Conservation (phyloP, 2,797 vertebrate genomes). For the Cryptoblepharus egeriae region DNA sequence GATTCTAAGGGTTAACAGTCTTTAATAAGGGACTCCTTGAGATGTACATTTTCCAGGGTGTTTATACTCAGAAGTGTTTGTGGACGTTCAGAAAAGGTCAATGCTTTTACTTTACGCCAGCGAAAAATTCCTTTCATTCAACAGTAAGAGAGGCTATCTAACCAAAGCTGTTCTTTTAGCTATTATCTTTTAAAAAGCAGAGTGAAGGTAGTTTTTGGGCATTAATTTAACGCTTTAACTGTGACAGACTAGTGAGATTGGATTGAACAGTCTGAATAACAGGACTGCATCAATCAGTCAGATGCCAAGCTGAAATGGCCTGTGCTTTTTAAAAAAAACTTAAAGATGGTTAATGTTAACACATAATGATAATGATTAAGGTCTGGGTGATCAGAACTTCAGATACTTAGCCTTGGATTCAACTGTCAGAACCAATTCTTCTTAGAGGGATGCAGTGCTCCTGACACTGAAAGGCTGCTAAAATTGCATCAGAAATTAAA, state of each 20-base stretch:
- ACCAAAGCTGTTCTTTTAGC: background rate
- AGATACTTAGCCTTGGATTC: slow-evolving; percentile 6
- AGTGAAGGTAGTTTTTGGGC: slow-evolving; percentile 4
- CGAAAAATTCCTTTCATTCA: background rate
- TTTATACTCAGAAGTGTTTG: slow-evolving; percentile 19
- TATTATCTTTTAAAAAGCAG: slow-evolving; percentile 38
- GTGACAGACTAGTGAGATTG: background rate
- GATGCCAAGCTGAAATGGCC: slow-evolving; percentile 1
- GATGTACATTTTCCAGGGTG: slow-evolving; percentile 1
- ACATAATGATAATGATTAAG: slow-evolving; percentile 27
- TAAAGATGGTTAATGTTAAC: slow-evolving; percentile 5
- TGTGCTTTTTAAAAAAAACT: background rate
- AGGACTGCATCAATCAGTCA: slow-evolving; percentile 10
- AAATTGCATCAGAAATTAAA: background rate
- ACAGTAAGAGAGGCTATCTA: slow-evolving; percentile 19
- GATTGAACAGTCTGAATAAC: background rate
- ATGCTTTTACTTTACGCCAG: slow-evolving; percentile 2
- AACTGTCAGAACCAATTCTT: background rate
- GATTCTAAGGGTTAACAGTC: too few relatives aligned
- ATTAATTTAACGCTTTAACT: slow-evolving; percentile 23
- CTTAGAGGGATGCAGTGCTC: background rate
- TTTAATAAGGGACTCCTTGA: background rate
- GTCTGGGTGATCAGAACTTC: background rate
- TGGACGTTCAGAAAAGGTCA: slow-evolving; percentile 18
- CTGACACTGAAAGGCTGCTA: background rate